These are phyloP conservation scores for Allochrocebus solatus DNA, from an alignment of 2,797 vertebrate species.

Conservation along the genomic window DNA sequence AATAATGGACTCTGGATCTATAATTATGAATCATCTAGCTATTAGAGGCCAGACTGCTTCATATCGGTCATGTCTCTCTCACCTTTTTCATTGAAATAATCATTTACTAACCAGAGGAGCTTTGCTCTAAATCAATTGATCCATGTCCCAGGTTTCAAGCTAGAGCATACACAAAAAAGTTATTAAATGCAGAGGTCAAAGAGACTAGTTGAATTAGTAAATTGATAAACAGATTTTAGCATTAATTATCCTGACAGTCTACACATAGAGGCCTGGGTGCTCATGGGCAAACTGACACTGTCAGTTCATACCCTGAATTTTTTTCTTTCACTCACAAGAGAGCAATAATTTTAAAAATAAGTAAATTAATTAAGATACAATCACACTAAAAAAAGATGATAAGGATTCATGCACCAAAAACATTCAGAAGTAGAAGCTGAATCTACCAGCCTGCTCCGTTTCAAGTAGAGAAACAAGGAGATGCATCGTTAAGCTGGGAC, in stretches of 20 bases:
- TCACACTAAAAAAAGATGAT: neutral
- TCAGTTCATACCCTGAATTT: neutral
- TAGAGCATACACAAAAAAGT: neutral
- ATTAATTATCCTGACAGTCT: neutral
- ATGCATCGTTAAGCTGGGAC: neutral
- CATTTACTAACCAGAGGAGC: neutral
- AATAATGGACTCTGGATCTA: conserved; percentile 34
- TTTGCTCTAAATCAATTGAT: conserved; percentile 37
- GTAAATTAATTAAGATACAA: neutral
- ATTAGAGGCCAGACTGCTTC: neutral
- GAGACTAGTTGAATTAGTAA: neutral
- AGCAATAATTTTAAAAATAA: neutral
- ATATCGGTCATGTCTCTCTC: neutral
- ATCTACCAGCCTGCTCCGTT: neutral
- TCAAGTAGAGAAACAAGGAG: neutral
- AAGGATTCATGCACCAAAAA: neutral
- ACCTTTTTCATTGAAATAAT: conserved; percentile 40
- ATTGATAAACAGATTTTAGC: conserved; percentile 29
- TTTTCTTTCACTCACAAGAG: neutral
- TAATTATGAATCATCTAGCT: conserved; percentile 42
- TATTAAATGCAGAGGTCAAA: conserved; percentile 47
- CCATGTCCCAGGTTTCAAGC: conserved; percentile 16
- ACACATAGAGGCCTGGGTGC: neutral
- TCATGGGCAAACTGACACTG: neutral
- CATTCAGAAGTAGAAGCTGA: neutral